phyloP scores from a whole-genome alignment of 2,113 vertebrate species.

The Actinemys pallida region DNA sequence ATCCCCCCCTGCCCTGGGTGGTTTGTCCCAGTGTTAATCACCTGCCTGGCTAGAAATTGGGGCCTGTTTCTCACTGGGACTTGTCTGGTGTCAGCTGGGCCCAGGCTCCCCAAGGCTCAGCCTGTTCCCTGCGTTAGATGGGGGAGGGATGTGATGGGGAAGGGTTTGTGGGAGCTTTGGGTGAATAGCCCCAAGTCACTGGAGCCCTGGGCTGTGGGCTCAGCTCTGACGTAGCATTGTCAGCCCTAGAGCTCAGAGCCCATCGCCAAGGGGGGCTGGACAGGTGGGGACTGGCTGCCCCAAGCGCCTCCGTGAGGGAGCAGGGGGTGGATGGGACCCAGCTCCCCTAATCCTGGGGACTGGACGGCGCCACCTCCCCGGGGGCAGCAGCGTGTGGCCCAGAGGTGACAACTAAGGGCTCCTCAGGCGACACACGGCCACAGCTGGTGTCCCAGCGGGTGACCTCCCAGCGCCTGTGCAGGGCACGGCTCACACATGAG shows the following conservation, averaged over 20 bases:
- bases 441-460: not conserved
- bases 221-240: not conserved
- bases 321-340: not conserved
- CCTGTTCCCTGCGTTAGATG: not conserved
- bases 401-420: accelerated
- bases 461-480: not conserved
- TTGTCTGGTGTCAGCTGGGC: not conserved
- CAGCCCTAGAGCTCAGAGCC: not conserved
- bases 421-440: not conserved
- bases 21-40: not conserved
- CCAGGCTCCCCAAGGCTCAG: not conserved
- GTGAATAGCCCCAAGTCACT: not conserved
- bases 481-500: no score
- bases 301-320: accelerated
- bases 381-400: not conserved
- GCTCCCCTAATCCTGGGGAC: not conserved
- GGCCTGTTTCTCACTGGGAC: not conserved
- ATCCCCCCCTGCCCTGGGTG: not conserved
- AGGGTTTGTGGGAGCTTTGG: not conserved
- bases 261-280: not conserved
- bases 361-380: accelerated
- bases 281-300: not conserved
- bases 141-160: not conserved
- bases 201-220: not conserved
- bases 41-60: not conserved